phyloP scores from a whole-genome alignment of 1,140 invertebrate genomes.

The Aphelenchoides avenae region DNA sequence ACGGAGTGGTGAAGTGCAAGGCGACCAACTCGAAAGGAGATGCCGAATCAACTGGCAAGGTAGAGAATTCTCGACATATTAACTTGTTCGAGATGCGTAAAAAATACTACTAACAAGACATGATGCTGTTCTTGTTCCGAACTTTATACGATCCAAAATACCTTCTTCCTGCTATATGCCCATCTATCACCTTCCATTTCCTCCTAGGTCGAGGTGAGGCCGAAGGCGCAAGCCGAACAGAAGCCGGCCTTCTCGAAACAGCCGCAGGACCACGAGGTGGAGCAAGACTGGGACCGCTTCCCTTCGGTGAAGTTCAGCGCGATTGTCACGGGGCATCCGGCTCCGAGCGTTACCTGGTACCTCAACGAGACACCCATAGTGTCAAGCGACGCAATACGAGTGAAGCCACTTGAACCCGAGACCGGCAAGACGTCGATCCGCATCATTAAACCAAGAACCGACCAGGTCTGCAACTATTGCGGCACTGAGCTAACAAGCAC shows the following conservation, averaged over 20 bases:
- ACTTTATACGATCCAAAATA: too few relatives aligned
- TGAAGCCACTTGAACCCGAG: constrained; percentile 42
- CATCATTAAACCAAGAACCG: constrained; percentile 42
- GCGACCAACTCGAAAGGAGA: constrained; percentile 68
- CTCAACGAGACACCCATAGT: constrained; percentile 60
- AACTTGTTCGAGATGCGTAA: too few relatives aligned
- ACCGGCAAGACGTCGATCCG: constrained; percentile 54
- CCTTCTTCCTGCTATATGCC: too few relatives aligned
- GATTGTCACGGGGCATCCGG: constrained; percentile 79
- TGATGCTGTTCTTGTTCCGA: too few relatives aligned
- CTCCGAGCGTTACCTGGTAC: constrained; percentile 81
- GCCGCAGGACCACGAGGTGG: constrained; percentile 64
- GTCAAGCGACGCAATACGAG: constrained; percentile 32
- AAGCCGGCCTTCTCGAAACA: constrained; percentile 51
- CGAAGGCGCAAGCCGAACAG: constrained; percentile 5
- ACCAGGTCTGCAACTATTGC: constrained; percentile 27
- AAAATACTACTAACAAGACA: too few relatives aligned
- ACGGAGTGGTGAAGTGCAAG: constrained; percentile 79
- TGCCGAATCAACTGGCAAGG: constrained; percentile 16
- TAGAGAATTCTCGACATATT: constrained; percentile 14
- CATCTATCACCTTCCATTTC: too few relatives aligned
- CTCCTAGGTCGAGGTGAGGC: constrained; percentile 10
- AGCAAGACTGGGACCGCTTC: constrained; percentile 69
- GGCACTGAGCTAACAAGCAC: too few relatives aligned
- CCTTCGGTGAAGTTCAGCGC: constrained; percentile 65